Evolutionary conservation across 2,797 vertebrate genomes (phyloP).

Genomic region (Protosalanx chinensis): DNA sequence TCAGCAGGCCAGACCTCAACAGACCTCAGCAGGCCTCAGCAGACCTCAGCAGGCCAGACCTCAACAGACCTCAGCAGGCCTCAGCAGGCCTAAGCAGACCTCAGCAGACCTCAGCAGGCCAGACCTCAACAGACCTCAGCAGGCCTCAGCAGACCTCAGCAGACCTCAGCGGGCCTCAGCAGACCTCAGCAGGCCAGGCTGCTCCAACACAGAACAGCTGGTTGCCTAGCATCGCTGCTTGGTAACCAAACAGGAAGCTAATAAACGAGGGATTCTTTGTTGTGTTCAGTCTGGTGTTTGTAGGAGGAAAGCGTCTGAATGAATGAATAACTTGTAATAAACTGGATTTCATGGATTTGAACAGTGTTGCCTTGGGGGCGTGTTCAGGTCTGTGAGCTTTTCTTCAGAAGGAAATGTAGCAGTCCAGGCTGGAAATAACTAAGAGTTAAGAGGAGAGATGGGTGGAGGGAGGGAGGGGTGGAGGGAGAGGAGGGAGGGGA

Average conservation of each 20-base stretch:
- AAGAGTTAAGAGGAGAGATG: no score
- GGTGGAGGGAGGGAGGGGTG: no score
- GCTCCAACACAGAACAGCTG: slow-evolving; percentile 32
- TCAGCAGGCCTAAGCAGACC: no score
- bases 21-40: no score
- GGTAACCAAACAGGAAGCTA: slow-evolving; percentile 60
- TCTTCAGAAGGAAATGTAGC: background rate
- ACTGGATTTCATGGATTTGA: no score
- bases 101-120: no score
- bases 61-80: no score
- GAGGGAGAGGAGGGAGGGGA: background rate
- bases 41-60: no score
- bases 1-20: no score
- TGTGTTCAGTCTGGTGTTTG: slow-evolving; percentile 14
- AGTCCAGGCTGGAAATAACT: no score
- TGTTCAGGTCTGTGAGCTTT: background rate
- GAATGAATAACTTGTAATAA: background rate
- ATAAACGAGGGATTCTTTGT: slow-evolving; percentile 53
- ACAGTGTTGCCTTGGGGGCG: background rate
- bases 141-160: background rate
- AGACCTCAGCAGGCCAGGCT: slow-evolving; percentile 12
- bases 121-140: background rate
- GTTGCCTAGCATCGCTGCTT: slow-evolving; percentile 59
- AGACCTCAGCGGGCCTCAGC: slow-evolving; percentile 3
- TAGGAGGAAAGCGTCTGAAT: slow-evolving; percentile 5